Base-by-base conservation (phyloP, 2,888 invertebrate species). In the Torymus tubicola region DNA sequence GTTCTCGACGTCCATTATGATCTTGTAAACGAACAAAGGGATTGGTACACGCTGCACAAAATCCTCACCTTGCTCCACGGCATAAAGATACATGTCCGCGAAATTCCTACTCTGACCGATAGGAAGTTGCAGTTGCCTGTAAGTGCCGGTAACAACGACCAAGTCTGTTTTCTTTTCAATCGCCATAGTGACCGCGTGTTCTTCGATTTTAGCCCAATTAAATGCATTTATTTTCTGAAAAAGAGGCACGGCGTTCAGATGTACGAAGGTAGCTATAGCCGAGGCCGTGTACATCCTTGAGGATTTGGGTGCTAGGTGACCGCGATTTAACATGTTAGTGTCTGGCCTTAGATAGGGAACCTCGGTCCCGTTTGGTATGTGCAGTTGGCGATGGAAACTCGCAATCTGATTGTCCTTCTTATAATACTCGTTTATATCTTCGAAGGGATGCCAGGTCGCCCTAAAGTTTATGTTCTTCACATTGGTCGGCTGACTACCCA, bases 151-250 rank as follows among this genome's bases (percentile, higher is more conserved):
- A 13, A 24, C 8, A 3, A 60, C 50, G 2, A n/a, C 13, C 2
- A 70, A 16, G 16, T 70, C 70, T 5, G 14, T n/a, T 0, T 60
- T 50, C 5, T 60, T 2, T 10, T 10, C n/a, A 0, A 5, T 18
- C 10, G 60, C 70, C 60, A 70, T 60, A 0, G 18, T 21, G 1
- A 50, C 4, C 42, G 60, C 12, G 50, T 70, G 60, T 14, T 70
- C 60, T 16, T 70, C 70, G 2, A 70, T 70, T 1, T 42, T 21
- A n/a, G 24, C 70, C 70, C 70, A 70, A 18, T 70, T 70, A 4
- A 18, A 50, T 0, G 16, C 31, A n/a, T 70, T 70, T 0, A 70
- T 13, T 1, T 2, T 8, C 11, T 50, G 11, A 18, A 21, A 70
- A 8, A 60, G 70, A 4, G 60, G 58, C 4, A 13, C 60, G 5